Conservation (phyloP, 2,113 vertebrate genomes). For the Notothenia rossii region DNA sequence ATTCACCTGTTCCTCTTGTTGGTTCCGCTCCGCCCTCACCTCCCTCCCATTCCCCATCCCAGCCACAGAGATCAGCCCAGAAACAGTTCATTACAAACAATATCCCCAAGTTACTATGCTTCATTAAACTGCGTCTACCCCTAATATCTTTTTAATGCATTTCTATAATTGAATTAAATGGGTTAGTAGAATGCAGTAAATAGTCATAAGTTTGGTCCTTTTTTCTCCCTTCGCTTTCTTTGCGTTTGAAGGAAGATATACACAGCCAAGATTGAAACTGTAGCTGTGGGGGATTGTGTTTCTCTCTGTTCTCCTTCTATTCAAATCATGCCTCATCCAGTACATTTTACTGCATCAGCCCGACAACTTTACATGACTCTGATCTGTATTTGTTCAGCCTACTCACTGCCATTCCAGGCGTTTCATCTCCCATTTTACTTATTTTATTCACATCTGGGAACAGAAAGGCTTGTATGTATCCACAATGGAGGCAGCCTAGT, state of each 20-base stretch:
- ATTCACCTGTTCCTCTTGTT: constrained; percentile 54
- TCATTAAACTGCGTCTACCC: constrained; percentile 86
- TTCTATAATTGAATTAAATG: constrained; percentile 90
- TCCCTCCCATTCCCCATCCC: constrained; percentile 60
- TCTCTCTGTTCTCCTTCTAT: constrained; percentile 51
- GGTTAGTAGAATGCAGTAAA: constrained; percentile 83
- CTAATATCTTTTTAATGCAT: constrained; percentile 91
- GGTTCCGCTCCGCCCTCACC: constrained; percentile 19
- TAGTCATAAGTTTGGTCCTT: constrained; percentile 70
- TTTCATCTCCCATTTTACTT: constrained; percentile 28
- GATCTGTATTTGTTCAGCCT: constrained; percentile 51
- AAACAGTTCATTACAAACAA: constrained; percentile 87
- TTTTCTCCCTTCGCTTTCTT: not conserved
- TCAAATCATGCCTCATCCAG: constrained; percentile 58
- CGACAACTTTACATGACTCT: constrained; percentile 32
- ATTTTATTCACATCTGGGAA: constrained; percentile 11
- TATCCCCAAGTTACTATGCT: constrained; percentile 87
- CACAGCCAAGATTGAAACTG: constrained; percentile 62
- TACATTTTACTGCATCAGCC: constrained; percentile 51
- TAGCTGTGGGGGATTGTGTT: constrained; percentile 55
- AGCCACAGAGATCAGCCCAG: constrained; percentile 76
- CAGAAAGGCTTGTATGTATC: constrained; percentile 17
- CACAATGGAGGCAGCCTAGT: not conserved
- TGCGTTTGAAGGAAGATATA: constrained; percentile 63
- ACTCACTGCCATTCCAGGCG: constrained; percentile 11